A percentile compares a stretch with the other conserved stretches of the same genome.
These are phyloP conservation scores for Malachius bipustulatus DNA, from an alignment of 2,888 invertebrate genomes.

Conservation along the genomic window DNA sequence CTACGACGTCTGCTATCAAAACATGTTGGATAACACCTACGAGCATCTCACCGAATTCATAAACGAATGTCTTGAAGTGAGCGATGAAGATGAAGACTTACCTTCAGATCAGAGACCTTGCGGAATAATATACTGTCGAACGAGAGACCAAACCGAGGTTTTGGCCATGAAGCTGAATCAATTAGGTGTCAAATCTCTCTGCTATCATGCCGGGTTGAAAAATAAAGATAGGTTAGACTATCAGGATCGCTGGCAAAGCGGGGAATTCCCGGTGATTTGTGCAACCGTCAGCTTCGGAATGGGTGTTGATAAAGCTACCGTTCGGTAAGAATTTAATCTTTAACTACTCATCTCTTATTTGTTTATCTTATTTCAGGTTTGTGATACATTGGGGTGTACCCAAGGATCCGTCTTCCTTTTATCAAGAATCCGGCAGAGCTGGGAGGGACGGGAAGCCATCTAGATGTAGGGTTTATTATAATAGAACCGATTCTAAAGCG, in stretches of 20 bases:
- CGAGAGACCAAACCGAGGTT: conserved; percentile 79
- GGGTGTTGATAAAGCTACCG: conserved; percentile 95
- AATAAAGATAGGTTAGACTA: conserved; percentile 59
- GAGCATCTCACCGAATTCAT: conserved; percentile 70
- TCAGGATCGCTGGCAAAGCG: conserved; percentile 88
- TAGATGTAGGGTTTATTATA: conserved; percentile 86
- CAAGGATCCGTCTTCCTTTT: conserved; percentile 90
- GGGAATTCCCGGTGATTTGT: conserved; percentile 78
- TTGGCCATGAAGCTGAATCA: conserved; percentile 64
- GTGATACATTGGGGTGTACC: conserved; percentile 96
- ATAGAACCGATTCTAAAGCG: conserved; percentile 65
- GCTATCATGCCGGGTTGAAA: conserved; percentile 85
- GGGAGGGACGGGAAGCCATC: conserved; percentile 88
- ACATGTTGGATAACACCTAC: conserved; percentile 68
- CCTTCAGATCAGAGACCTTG: conserved; percentile 26
- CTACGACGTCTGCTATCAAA: conserved; percentile 88
- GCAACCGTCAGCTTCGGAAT: conserved; percentile 99
- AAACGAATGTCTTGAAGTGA: conserved; percentile 48
- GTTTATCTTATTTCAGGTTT: conserved; percentile 47
- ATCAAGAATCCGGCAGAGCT: conserved; percentile 92
- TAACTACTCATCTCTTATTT: not conserved
- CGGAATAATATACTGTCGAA: conserved; percentile 79
- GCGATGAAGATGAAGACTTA: conserved; percentile 37
- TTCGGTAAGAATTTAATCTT: conserved; percentile 43
- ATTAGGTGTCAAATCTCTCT: conserved; percentile 61